Evolutionary conservation across 2,113 vertebrate species (phyloP), one percentile per base, ranked within the genome.

Genomic region (Pangasianodon hypophthalmus): DNA sequence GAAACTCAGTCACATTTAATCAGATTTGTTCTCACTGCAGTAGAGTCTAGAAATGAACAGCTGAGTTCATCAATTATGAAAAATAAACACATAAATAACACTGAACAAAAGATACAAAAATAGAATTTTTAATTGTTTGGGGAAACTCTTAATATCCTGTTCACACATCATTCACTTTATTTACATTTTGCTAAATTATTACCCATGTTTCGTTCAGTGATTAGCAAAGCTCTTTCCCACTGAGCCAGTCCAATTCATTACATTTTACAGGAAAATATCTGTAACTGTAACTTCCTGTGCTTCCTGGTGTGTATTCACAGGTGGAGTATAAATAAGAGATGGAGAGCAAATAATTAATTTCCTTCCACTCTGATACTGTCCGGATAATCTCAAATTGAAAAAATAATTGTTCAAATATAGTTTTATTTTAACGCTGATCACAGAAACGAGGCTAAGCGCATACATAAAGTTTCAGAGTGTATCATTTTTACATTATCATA

Each of bases 1-100:
- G 75, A 79, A 64, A 62, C 54, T 48, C 16, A 32, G 64, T 64
- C n/a, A 86, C 29, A 86, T 71, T 86, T 50, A 73, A 71, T 86
- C 37, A 77, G 37, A 77, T 87, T 24, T 14, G 60, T 67, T 62
- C 29, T 1, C 64, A 19, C 37, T 29, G 83, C 56, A 62, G 82
- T 73, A 6, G 69, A 73, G 69, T 56, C 19, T 41, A 80, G 14
- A 80, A 80, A 80, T 50, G 1, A 50, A 80, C 46, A 26, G 48
- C 46, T 50, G 24, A 54, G 19, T 81, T 81, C 14, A 82, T 56
- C 29, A 32, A 56, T 69, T 26, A 52, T 52, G 6, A n/a, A 18
- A 26, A 62, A 62, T 26, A 3, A 44, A 29, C 8, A 41, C 2
- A 32, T 8, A 50, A 82, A n/a, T 3, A 44, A 77, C 8, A 44